Conservation (phyloP, 2,888 invertebrate species). For the Tenthredo notha region DNA sequence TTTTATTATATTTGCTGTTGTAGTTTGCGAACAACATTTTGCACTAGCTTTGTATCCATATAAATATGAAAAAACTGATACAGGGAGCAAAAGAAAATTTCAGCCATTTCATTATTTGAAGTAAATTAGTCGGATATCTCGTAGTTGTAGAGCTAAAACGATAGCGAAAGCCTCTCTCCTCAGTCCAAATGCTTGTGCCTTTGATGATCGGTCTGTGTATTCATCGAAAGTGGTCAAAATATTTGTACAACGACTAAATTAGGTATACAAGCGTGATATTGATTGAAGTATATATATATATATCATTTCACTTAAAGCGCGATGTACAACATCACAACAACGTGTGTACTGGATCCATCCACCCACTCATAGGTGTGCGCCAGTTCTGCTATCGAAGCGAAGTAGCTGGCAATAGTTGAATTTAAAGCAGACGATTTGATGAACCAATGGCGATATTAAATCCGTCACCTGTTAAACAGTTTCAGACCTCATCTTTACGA, state of each 20-base stretch:
- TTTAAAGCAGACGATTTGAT: conserved; percentile 1
- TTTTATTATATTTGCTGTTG: not conserved
- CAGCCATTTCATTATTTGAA: not conserved
- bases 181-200: not conserved
- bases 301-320: not conserved
- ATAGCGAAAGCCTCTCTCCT: not conserved
- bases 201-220: not conserved
- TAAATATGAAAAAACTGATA: not conserved
- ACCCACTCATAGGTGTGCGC: not conserved
- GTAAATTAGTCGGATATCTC: not conserved
- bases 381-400: not conserved
- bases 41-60: not conserved
- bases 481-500: not conserved
- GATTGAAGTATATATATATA: not conserved
- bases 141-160: too few relatives aligned
- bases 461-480: not conserved
- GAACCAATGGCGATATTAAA: not conserved
- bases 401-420: conserved; percentile 1
- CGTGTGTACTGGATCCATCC: not conserved
- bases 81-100: not conserved
- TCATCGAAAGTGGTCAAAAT: not conserved
- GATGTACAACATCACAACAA: not conserved
- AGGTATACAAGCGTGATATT: not conserved
- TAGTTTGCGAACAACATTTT: not conserved
- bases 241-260: not conserved